Percentiles rank a stretch among this genome's conserved stretches.
Conservation (phyloP, 92 coral and sea anemone species). For the Umimayanthus chanpuru region DNA sequence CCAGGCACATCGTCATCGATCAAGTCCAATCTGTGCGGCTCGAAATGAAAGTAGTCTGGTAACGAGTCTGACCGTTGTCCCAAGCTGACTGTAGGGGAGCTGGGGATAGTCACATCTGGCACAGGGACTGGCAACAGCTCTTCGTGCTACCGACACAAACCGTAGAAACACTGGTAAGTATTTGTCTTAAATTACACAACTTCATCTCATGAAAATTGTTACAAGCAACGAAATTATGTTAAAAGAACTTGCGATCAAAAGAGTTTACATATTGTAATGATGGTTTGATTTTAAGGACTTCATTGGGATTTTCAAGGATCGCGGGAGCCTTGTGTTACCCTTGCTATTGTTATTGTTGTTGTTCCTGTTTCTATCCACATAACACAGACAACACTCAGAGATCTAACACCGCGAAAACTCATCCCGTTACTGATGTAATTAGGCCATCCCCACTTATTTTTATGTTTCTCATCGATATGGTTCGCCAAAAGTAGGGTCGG, state of each 20-base stretch:
- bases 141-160: slow-evolving; percentile 31
- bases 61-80: slow-evolving; percentile 37
- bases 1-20: slow-evolving; percentile 31
- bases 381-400: too few relatives aligned
- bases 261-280: too few relatives aligned
- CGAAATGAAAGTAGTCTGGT: slow-evolving; percentile 42
- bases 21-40: slow-evolving; percentile 32
- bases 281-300: too few relatives aligned
- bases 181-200: neutral
- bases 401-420: too few relatives aligned
- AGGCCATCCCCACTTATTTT: too few relatives aligned
- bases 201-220: neutral
- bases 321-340: too few relatives aligned
- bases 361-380: too few relatives aligned
- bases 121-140: slow-evolving; percentile 50
- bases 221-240: neutral
- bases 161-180: neutral
- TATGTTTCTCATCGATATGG: too few relatives aligned
- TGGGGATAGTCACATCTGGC: slow-evolving; percentile 68
- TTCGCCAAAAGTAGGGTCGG: too few relatives aligned
- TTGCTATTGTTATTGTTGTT: too few relatives aligned
- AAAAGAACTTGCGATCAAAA: neutral
- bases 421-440: too few relatives aligned
- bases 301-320: too few relatives aligned
- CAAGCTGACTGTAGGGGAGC: slow-evolving; percentile 60